A percentile compares a stretch with the other conserved stretches of the same genome.
These are phyloP conservation scores for Elachura formosa DNA, from an alignment of 2,113 vertebrate genomes.

Conservation along the genomic window DNA sequence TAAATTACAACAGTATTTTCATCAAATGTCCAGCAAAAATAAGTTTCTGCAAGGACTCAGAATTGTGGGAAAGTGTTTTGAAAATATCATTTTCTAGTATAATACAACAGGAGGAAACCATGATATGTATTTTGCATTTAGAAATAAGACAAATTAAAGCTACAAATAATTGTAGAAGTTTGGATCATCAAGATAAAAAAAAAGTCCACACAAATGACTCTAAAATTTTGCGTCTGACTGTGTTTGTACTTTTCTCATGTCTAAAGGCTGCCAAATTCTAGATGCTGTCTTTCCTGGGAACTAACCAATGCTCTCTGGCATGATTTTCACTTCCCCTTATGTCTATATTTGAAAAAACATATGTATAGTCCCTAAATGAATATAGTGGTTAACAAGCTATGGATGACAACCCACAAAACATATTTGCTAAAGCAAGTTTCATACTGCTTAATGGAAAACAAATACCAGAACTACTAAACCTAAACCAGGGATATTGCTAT, in stretches of 20 bases:
- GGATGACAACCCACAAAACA: slow-evolving; percentile 54
- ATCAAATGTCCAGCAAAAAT: neutral
- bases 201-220: neutral
- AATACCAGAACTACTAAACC: neutral
- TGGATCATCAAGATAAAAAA: neutral
- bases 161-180: neutral
- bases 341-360: slow-evolving; percentile 46
- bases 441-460: slow-evolving; percentile 50
- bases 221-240: neutral
- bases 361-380: slow-evolving; percentile 41
- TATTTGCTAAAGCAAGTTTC: slow-evolving; percentile 42
- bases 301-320: slow-evolving; percentile 47
- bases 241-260: neutral
- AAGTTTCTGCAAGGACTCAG: neutral
- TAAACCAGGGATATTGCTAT: neutral
- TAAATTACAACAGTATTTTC: neutral
- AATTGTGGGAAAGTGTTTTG: neutral
- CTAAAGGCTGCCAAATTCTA: slow-evolving; percentile 38
- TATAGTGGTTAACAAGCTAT: slow-evolving; percentile 54
- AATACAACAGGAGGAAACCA: neutral
- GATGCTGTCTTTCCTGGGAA: slow-evolving; percentile 49
- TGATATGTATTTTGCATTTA: neutral
- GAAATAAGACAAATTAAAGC: neutral
- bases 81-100: neutral
- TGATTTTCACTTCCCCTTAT: slow-evolving; percentile 57